Conservation (phyloP, 2,113 vertebrate genomes). For the Elephas maximus region DNA sequence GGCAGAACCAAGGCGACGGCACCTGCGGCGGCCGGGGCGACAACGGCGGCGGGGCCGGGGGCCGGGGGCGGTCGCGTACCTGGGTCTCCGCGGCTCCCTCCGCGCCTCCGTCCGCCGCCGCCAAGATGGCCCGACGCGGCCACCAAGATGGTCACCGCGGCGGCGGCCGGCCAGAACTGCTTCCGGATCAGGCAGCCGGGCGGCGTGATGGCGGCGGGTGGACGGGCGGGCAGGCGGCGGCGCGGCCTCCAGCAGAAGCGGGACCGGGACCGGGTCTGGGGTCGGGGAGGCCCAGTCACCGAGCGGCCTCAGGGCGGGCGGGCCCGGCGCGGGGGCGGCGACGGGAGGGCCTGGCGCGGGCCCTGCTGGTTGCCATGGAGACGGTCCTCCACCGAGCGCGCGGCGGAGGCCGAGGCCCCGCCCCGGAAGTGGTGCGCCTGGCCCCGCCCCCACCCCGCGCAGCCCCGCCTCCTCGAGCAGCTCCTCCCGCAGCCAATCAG, state of each 20-base stretch:
- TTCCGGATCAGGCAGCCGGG: constrained; percentile 48
- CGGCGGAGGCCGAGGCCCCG: background rate
- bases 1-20: constrained; percentile 29
- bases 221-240: background rate
- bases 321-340: background rate
- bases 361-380: constrained; percentile 38
- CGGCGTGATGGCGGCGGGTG: background rate
- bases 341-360: background rate
- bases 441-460: background rate
- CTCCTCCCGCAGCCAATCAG: constrained; percentile 31
- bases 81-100: constrained; percentile 52
- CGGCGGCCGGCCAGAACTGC: constrained; percentile 45
- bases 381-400: background rate
- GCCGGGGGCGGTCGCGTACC: constrained; percentile 58
- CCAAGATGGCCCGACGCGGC: background rate
- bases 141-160: constrained; percentile 58
- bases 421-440: constrained; percentile 66
- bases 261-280: background rate
- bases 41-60: background rate
- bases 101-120: constrained; percentile 40
- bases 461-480: background rate
- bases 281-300: background rate
- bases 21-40: background rate
- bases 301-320: background rate
- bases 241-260: background rate